Base-by-base conservation (phyloP, 2,888 invertebrate genomes). In the Pomacea canaliculata region DNA sequence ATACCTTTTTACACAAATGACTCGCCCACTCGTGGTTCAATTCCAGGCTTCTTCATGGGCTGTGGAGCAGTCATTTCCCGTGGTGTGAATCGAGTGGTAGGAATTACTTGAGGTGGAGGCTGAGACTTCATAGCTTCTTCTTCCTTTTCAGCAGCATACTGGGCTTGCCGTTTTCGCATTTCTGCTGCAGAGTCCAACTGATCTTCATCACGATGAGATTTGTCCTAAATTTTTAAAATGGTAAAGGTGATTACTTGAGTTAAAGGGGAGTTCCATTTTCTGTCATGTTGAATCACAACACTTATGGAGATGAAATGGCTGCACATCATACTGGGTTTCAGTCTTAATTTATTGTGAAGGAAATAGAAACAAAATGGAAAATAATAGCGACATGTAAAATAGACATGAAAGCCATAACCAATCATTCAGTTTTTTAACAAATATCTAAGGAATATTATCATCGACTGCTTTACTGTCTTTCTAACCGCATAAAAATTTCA, bases 151-250 rank as follows among this genome's bases (percentile, higher is more conserved):
- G 18, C 19, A 46, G 68, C 68, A 13, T 12, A 8, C 19, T 68
- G 23, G 2, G 63, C 13, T 68, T 72, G 49, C 63, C 59, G 59
- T 5, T 23, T 48, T 0, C 51, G 51, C 73, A 73, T 68, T 19
- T 56, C 74, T 23, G 27, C 62, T 62, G 48, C 56, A 19, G 68
- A 68, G 37, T 68, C 68, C 19, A 68, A 37, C 12, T 19, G 37
- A 19, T 68, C 68, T 37, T 68, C 68, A 46, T 68, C 68, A 12
- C 68, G 27, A 19, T 19, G 27, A 13, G 62, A 49, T 49, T 74
- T 69, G 60, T 74, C 74, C 74, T 74, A 18, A 63, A 63, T 19
- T 60, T 60, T 19, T 60, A 4, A 60, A 19, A 19, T 60, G n/a
- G 60, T 19, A 60, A 37, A 37, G 37, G 37, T 37, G 5, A 37